Evolutionary conservation across 2,113 vertebrate genomes (phyloP).

Genomic region (Triplophysa tibetana): DNA sequence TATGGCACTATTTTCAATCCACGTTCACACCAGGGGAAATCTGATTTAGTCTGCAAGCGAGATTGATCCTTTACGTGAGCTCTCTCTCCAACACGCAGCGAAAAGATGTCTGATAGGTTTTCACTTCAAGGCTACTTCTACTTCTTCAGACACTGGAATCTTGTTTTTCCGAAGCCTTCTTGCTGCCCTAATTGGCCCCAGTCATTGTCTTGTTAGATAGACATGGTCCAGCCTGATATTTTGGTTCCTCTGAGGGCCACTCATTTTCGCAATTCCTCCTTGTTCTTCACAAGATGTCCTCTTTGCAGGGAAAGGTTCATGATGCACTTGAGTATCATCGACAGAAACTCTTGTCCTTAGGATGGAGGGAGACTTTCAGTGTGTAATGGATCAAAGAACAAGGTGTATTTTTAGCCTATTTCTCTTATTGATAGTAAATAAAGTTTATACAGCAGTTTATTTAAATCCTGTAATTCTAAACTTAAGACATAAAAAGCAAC

Average conservation of each 20-base stretch:
- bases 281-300: conserved; percentile 70
- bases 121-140: conserved; percentile 63
- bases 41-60: conserved; percentile 64
- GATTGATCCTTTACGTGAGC: conserved; percentile 65
- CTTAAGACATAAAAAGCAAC: background rate
- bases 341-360: conserved; percentile 59
- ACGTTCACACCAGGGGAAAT: conserved; percentile 67
- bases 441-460: background rate
- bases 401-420: background rate
- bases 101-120: conserved; percentile 60
- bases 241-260: conserved; percentile 63
- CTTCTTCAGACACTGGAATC: conserved; percentile 64
- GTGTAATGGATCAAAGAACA: conserved; percentile 49
- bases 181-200: conserved; percentile 75
- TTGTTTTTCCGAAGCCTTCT: conserved; percentile 67
- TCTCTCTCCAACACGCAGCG: conserved; percentile 62
- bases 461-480: background rate
- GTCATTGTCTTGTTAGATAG: conserved; percentile 76
- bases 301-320: conserved; percentile 59
- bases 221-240: conserved; percentile 66
- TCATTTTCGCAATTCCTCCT: conserved; percentile 68
- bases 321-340: conserved; percentile 72
- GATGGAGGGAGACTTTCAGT: conserved; percentile 56
- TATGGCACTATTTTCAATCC: conserved; percentile 67
- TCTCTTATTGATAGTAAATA: background rate